Evolutionary conservation across 1,140 invertebrate genomes (phyloP).

Genomic region (Ostrea edulis): DNA sequence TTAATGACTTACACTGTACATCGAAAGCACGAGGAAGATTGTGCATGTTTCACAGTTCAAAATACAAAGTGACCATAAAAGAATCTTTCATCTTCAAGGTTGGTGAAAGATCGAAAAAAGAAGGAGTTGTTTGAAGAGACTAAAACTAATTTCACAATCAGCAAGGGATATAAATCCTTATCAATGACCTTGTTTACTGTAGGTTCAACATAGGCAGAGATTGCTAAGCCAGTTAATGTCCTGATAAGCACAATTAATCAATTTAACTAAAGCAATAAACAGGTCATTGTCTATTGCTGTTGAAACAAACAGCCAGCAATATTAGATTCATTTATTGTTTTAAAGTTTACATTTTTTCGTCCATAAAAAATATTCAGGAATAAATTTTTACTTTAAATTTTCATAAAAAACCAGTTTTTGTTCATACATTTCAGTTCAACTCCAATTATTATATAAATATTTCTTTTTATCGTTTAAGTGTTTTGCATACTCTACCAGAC

Average conservation of each 20-base stretch:
- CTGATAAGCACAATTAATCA: slow-evolving; percentile 10
- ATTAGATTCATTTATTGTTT: background rate
- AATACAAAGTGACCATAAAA: background rate
- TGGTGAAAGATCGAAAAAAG: background rate
- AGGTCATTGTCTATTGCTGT: background rate
- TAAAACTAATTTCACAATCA: slow-evolving; percentile 20
- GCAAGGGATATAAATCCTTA: background rate
- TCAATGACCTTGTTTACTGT: background rate
- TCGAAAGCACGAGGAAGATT: too few relatives aligned
- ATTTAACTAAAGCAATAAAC: background rate
- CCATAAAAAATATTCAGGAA: too few relatives aligned
- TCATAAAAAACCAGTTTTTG: too few relatives aligned
- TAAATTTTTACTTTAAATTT: too few relatives aligned
- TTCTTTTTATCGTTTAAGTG: too few relatives aligned
- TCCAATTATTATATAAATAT: too few relatives aligned
- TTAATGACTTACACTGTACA: too few relatives aligned
- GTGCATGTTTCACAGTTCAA: background rate
- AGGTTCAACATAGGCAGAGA: slow-evolving; percentile 8
- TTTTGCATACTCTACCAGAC: too few relatives aligned
- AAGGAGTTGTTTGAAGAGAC: background rate
- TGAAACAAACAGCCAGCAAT: background rate
- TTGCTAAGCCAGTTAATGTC: background rate
- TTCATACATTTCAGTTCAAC: too few relatives aligned
- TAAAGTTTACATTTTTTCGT: too few relatives aligned
- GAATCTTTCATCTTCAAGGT: background rate